Evolutionary conservation across 2,113 vertebrate species (phyloP).

Genomic region (Scytalopus superciliaris): DNA sequence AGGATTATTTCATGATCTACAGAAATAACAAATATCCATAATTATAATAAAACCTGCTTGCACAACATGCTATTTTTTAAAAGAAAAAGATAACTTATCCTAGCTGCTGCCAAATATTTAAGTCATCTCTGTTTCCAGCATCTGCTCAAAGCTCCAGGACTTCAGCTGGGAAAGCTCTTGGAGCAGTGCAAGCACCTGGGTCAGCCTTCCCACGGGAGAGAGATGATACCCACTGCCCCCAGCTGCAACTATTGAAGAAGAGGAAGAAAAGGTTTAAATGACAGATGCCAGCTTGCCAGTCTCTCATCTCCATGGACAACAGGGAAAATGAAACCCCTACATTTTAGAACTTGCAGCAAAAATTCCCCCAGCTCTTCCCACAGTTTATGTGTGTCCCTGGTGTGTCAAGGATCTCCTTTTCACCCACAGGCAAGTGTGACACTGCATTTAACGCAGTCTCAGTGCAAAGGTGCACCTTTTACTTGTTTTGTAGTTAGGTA

Average conservation of each 20-base stretch:
- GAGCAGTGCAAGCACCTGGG: neutral
- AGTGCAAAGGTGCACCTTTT: neutral
- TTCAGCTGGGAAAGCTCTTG: slow-evolving; percentile 16
- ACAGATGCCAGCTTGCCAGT: neutral
- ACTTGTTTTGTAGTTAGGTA: neutral
- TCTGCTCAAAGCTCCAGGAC: neutral
- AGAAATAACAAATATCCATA: neutral
- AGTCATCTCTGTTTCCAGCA: slow-evolving; percentile 1
- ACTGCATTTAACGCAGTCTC: neutral
- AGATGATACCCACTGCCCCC: neutral
- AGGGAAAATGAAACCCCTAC: neutral
- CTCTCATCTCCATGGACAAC: neutral
- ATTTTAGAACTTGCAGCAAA: neutral
- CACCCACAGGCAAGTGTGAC: neutral
- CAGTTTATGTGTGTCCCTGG: fast-evolving
- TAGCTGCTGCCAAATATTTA: slow-evolving; percentile 34
- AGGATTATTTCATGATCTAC: neutral
- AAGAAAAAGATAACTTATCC: slow-evolving; percentile 28
- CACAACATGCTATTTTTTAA: neutral
- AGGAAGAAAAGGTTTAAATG: neutral
- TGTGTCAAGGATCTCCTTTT: neutral
- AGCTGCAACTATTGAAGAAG: neutral
- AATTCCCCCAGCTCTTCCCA: neutral
- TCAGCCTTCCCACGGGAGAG: neutral
- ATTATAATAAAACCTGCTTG: slow-evolving; percentile 36